Conservation (phyloP, 2,113 vertebrate genomes). For the Scortum barcoo region DNA sequence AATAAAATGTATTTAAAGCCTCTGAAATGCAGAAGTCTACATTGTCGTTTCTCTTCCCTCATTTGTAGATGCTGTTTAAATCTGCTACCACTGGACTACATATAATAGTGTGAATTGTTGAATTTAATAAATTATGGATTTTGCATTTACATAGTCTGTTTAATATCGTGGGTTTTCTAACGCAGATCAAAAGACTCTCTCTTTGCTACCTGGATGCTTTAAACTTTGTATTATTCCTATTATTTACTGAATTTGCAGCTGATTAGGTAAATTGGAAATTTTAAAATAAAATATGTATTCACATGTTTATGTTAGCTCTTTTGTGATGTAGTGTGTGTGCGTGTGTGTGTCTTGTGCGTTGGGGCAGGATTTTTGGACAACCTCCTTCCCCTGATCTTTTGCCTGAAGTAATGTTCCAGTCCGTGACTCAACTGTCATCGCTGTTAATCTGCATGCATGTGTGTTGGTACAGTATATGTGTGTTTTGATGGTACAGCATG, state of each 20-base stretch:
- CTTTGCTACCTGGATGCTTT: background rate
- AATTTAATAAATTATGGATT: background rate
- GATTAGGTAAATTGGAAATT: background rate
- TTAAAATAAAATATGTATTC: background rate
- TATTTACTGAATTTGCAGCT: background rate
- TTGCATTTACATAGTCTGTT: background rate
- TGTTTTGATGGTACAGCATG: constrained; percentile 47
- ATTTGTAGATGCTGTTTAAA: background rate
- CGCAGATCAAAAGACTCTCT: background rate
- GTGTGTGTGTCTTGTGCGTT: constrained; percentile 17
- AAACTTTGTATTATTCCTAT: background rate
- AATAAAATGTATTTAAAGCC: constrained; percentile 26
- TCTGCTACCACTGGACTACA: background rate
- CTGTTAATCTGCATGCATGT: constrained; percentile 48
- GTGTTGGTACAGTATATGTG: constrained; percentile 49
- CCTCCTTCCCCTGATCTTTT: constrained; percentile 66
- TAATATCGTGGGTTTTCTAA: background rate
- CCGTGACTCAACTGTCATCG: constrained; percentile 61
- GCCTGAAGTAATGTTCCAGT: constrained; percentile 59
- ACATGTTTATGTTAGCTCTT: constrained; percentile 8
- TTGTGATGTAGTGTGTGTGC: background rate
- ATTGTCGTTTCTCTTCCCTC: background rate
- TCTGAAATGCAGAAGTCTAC: background rate
- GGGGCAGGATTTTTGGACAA: constrained; percentile 37
- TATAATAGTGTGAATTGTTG: background rate